Evolutionary conservation across 1,140 invertebrate genomes (phyloP).

Genomic region (Achroia grisella): DNA sequence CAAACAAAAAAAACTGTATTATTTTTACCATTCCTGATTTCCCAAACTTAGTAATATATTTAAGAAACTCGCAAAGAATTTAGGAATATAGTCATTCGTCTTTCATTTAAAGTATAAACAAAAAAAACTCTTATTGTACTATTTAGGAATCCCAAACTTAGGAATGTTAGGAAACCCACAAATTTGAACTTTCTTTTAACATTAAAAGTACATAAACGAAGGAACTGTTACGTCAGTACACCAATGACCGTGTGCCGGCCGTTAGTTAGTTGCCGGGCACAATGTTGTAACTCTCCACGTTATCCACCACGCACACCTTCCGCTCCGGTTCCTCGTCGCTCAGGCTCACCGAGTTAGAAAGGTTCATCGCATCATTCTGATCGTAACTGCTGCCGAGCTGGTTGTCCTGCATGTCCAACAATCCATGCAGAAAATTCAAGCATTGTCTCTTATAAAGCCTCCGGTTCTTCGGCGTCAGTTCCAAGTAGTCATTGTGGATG

Average conservation of each 20-base stretch:
- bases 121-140: too few relatives aligned
- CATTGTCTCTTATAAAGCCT: constrained; percentile 47
- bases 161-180: too few relatives aligned
- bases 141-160: too few relatives aligned
- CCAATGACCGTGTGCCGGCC: not conserved
- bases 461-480: constrained; percentile 35
- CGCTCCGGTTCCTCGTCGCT: constrained; percentile 24
- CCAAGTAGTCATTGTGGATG: constrained; percentile 50
- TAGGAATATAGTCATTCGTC: too few relatives aligned
- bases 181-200: too few relatives aligned
- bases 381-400: constrained; percentile 1
- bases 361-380: constrained; percentile 31
- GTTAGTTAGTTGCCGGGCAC: constrained; percentile 1
- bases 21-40: too few relatives aligned
- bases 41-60: too few relatives aligned
- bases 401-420: constrained; percentile 47
- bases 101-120: too few relatives aligned
- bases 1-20: too few relatives aligned
- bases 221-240: too few relatives aligned
- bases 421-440: constrained; percentile 37
- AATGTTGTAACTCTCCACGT: constrained; percentile 8
- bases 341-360: constrained; percentile 23
- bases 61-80: too few relatives aligned
- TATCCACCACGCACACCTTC: constrained; percentile 2
- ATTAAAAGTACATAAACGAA: too few relatives aligned